Percentiles rank a stretch among this genome's conserved stretches.
phyloP scores from a whole-genome alignment of 2,797 vertebrate species.

The Neostethus bicornis region DNA sequence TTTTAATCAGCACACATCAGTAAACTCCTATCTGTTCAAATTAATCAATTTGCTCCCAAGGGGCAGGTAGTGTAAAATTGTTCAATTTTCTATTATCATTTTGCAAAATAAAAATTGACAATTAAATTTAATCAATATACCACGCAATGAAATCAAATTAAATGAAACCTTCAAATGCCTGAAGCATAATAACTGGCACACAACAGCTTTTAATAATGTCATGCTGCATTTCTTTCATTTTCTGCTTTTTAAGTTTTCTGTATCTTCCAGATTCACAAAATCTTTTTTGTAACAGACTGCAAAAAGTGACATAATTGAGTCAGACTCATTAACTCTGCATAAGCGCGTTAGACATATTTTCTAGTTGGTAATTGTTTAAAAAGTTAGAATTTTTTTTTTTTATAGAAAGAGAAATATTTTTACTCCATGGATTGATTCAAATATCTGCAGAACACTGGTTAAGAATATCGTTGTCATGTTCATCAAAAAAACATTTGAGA shows the following conservation, averaged over 20 bases:
- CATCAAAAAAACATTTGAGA: too few relatives aligned
- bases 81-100: conserved; percentile 61
- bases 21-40: conserved; percentile 41
- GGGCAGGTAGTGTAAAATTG: conserved; percentile 39
- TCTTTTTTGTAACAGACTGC: conserved; percentile 23
- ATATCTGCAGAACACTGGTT: too few relatives aligned
- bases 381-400: too few relatives aligned
- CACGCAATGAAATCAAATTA: conserved; percentile 52
- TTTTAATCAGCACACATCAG: conserved; percentile 45
- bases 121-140: conserved; percentile 52
- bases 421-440: too few relatives aligned
- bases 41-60: conserved; percentile 44
- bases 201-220: conserved; percentile 61
- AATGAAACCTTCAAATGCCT: conserved; percentile 51
- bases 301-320: conserved; percentile 10
- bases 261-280: conserved; percentile 29
- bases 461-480: too few relatives aligned
- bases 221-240: conserved; percentile 56
- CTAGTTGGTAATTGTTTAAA: too few relatives aligned
- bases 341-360: too few relatives aligned
- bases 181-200: conserved; percentile 50
- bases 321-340: too few relatives aligned
- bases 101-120: conserved; percentile 55
- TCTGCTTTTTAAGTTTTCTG: conserved; percentile 35
- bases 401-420: too few relatives aligned